phyloP scores from a whole-genome alignment of 2,113 vertebrate genomes.

The Phrynocephalus versicolor region DNA sequence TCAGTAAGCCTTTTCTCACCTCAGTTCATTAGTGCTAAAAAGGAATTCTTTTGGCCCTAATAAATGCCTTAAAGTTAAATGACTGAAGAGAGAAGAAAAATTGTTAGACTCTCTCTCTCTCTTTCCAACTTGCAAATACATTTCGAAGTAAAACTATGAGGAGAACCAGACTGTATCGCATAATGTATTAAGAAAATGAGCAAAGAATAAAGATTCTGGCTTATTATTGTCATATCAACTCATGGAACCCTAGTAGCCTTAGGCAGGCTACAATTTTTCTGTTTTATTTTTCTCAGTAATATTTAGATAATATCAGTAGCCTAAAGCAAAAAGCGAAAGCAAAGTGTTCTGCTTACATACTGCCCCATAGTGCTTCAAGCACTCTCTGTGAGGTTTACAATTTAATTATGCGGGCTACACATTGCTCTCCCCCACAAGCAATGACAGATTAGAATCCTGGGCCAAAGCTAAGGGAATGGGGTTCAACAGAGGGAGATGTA shows the following conservation, averaged over 20 bases:
- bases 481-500: no score
- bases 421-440: no score
- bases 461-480: no score
- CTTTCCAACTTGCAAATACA: background rate
- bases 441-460: no score
- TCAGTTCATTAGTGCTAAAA: background rate
- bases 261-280: background rate
- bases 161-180: background rate
- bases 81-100: background rate
- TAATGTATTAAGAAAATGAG: background rate
- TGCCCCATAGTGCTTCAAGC: no score
- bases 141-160: background rate
- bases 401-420: no score
- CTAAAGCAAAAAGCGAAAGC: no score
- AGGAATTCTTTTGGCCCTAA: background rate
- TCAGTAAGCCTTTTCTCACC: background rate
- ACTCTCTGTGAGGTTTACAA: no score
- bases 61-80: background rate
- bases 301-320: background rate
- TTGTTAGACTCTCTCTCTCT: background rate
- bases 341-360: no score
- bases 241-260: background rate
- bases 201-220: background rate
- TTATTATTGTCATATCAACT: no score
- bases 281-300: background rate